A percentile compares a stretch with the other conserved stretches of the same genome.
phyloP scores from a whole-genome alignment of 2,797 vertebrate species.

The Manis pentadactyla region DNA sequence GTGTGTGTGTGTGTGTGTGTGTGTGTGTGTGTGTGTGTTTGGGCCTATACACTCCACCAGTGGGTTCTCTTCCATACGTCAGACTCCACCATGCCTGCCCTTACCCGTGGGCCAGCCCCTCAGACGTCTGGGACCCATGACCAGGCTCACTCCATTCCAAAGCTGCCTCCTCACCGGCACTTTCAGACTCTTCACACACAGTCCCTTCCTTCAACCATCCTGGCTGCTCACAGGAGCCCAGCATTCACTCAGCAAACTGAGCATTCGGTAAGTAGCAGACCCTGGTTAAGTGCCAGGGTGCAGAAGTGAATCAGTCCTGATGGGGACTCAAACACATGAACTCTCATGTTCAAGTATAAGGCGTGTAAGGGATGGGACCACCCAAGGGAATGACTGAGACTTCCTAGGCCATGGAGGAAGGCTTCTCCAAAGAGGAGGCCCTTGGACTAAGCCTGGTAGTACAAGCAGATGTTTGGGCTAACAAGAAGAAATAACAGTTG shows the following conservation, averaged over 20 bases:
- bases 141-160: neutral
- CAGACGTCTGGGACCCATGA: accelerated
- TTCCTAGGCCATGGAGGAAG: neutral
- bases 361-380: neutral
- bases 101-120: neutral
- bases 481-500: neutral
- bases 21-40: too few species aligned
- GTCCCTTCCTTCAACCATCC: neutral
- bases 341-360: neutral
- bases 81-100: accelerated
- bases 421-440: neutral
- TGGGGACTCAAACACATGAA: neutral
- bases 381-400: neutral
- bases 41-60: neutral
- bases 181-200: neutral
- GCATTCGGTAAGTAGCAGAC: neutral
- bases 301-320: neutral
- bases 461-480: too few species aligned
- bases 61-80: neutral
- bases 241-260: neutral
- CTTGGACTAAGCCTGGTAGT: neutral
- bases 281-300: neutral
- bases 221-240: too few species aligned
- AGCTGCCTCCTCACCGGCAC: too few species aligned
- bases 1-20: too few species aligned